Conservation (phyloP, 2,797 vertebrate species). For the Limnodromus scolopaceus region DNA sequence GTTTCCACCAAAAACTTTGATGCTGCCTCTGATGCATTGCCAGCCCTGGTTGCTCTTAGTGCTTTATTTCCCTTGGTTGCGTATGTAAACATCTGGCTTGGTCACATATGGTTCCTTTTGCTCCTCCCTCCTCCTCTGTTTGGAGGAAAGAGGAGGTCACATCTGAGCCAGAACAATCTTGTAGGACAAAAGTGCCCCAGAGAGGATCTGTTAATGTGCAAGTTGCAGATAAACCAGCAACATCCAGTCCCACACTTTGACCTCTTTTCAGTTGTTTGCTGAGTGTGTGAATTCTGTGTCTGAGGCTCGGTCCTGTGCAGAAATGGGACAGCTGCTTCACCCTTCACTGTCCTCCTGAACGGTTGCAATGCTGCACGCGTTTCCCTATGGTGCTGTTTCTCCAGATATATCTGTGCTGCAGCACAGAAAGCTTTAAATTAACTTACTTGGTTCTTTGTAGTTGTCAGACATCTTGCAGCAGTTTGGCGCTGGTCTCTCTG, state of each 20-base stretch:
- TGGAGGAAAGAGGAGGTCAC: neutral
- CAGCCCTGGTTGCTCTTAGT: neutral
- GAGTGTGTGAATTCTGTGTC: neutral
- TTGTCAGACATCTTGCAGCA: neutral
- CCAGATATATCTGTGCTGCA: neutral
- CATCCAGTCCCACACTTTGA: accelerated
- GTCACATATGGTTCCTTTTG: neutral
- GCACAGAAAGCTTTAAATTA: neutral
- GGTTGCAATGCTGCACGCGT: accelerated
- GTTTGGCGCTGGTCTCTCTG: neutral
- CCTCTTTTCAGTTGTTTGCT: neutral
- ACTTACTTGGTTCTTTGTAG: neutral
- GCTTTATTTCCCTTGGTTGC: neutral
- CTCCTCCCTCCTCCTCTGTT: neutral
- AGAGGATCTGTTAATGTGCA: neutral
- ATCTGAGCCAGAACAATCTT: neutral
- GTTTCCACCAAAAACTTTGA: neutral
- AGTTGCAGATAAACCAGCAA: neutral
- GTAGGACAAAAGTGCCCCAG: neutral
- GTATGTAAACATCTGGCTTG: neutral
- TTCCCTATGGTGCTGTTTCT: neutral
- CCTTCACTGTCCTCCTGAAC: neutral
- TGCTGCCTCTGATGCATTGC: neutral
- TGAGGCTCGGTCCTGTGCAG: neutral
- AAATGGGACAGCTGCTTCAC: neutral